These are phyloP conservation scores for Carassius carassius DNA, from an alignment of 2,113 vertebrate species.

Conservation along the genomic window DNA sequence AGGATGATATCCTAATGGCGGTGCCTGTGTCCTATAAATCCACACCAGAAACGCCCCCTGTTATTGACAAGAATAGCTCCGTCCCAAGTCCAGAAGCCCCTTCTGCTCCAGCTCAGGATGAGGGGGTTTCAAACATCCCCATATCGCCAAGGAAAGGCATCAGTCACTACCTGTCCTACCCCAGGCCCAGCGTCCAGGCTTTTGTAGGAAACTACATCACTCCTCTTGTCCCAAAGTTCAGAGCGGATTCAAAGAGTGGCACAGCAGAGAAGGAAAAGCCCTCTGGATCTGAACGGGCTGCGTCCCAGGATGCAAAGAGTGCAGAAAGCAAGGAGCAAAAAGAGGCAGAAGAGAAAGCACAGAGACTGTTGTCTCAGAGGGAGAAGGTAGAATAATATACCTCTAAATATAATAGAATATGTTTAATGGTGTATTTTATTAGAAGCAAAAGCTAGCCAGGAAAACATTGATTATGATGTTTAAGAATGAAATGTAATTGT, in stretches of 20 bases:
- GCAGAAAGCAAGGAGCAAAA: constrained; percentile 70
- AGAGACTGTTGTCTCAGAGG: constrained; percentile 79
- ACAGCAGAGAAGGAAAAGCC: constrained; percentile 64
- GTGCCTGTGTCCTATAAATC: constrained; percentile 55
- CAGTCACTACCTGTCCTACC: constrained; percentile 86
- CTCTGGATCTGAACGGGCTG: constrained; percentile 54
- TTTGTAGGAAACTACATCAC: constrained; percentile 92
- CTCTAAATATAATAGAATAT: too few species aligned
- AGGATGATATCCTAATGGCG: constrained; percentile 53
- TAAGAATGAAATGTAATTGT: too few species aligned
- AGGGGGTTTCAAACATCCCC: constrained; percentile 21
- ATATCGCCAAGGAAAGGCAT: constrained; percentile 84
- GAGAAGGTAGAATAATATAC: constrained; percentile 80
- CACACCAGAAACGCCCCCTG: constrained; percentile 31
- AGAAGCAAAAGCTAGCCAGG: too few species aligned
- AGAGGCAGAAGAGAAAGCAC: constrained; percentile 76
- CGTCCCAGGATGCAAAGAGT: constrained; percentile 45
- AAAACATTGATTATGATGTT: too few species aligned
- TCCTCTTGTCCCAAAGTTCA: constrained; percentile 88
- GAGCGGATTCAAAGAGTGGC: constrained; percentile 76
- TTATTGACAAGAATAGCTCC: constrained; percentile 31
- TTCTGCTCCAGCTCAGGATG: constrained; percentile 28
- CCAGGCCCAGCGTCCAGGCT: constrained; percentile 88
- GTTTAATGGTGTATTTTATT: too few species aligned
- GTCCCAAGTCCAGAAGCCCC: not conserved